Percentiles rank a stretch among this genome's conserved stretches.
phyloP scores from a whole-genome alignment of 2,113 vertebrate genomes.

The Bubo bubo region DNA sequence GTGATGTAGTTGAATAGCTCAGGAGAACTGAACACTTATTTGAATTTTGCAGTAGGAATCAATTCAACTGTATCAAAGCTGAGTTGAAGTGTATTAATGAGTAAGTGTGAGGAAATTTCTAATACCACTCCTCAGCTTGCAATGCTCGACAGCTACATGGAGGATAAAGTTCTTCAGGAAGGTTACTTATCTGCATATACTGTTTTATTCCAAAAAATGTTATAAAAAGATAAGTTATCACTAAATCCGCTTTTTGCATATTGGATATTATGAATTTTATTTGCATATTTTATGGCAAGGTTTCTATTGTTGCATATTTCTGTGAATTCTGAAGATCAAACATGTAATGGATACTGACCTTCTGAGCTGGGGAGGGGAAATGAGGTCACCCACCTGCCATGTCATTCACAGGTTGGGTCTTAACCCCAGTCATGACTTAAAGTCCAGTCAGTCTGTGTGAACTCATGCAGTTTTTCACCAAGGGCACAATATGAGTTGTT shows the following conservation, averaged over 20 bases:
- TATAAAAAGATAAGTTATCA: background rate
- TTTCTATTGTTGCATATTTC: background rate
- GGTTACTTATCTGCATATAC: background rate
- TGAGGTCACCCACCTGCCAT: background rate
- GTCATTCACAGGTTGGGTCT: background rate
- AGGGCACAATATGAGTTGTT: background rate
- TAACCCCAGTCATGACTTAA: background rate
- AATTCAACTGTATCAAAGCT: background rate
- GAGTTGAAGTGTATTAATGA: background rate
- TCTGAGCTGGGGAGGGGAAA: background rate
- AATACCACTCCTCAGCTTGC: background rate
- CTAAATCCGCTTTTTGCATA: background rate
- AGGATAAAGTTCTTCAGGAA: background rate
- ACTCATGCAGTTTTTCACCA: background rate
- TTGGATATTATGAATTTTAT: background rate
- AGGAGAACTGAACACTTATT: background rate
- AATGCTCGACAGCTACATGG: background rate
- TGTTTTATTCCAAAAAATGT: background rate
- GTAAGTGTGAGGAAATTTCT: background rate
- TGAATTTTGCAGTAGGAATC: background rate
- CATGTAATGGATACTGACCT: rapidly evolving
- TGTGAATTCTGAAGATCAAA: background rate
- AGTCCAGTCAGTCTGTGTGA: background rate
- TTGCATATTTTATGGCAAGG: background rate
- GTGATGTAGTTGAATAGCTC: background rate